Conservation (phyloP, 2,797 vertebrate species). For the Alca torda region DNA sequence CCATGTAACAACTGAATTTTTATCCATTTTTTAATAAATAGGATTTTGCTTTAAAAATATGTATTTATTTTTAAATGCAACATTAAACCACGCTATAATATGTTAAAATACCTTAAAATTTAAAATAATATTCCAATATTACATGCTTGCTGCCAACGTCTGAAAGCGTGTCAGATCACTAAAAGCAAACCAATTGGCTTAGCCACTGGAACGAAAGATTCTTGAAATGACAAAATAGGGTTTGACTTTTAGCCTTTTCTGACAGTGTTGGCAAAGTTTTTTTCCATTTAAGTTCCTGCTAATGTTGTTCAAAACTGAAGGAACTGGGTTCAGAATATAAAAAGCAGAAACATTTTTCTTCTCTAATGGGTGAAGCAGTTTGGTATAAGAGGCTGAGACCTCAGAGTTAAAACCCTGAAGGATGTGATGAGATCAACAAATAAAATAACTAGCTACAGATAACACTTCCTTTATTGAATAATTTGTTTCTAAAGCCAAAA, state of each 20-base stretch:
- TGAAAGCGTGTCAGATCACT: neutral
- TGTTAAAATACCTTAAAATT: neutral
- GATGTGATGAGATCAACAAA: neutral
- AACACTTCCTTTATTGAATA: neutral
- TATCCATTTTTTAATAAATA: neutral
- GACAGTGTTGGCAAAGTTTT: neutral
- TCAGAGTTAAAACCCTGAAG: neutral
- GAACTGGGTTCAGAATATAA: neutral
- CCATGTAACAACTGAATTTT: neutral
- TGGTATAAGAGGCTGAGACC: neutral
- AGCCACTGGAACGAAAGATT: neutral
- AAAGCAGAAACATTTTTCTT: neutral
- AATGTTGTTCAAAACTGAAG: neutral
- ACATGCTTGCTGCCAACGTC: neutral
- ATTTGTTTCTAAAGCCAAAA: neutral
- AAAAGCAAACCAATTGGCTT: neutral
- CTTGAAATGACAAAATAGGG: neutral
- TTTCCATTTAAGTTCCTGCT: neutral
- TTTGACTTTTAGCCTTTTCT: neutral
- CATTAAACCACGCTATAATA: neutral
- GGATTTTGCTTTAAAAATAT: neutral
- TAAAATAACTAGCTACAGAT: neutral
- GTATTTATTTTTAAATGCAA: neutral
- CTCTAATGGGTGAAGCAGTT: neutral
- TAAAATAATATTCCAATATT: neutral